phyloP scores from a whole-genome alignment of 2,797 vertebrate species.

The Rhinophrynus dorsalis region DNA sequence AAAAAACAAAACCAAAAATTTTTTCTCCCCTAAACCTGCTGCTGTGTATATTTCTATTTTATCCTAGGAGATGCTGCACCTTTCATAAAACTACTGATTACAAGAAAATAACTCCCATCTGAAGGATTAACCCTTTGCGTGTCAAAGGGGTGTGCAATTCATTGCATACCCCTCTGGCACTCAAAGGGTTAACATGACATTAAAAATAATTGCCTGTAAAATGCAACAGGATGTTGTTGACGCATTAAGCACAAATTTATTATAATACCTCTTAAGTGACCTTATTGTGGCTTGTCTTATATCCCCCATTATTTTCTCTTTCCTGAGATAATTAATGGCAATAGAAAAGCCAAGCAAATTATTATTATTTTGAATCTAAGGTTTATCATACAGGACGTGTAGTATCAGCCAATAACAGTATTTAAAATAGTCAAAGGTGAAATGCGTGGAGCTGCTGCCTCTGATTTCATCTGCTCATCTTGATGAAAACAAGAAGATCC shows the following conservation, averaged over 20 bases:
- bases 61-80: too few relatives aligned
- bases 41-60: too few relatives aligned
- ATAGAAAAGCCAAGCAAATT: not conserved
- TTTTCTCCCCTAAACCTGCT: too few relatives aligned
- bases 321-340: not conserved
- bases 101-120: too few relatives aligned
- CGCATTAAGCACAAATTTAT: constrained; percentile 5
- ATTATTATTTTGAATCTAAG: constrained; percentile 23
- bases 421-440: too few relatives aligned
- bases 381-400: constrained; percentile 13
- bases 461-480: not conserved
- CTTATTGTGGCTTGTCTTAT: not conserved
- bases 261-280: not conserved
- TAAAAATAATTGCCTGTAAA: not conserved
- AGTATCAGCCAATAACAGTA: constrained; percentile 15
- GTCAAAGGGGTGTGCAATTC: too few relatives aligned
- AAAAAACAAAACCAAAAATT: too few relatives aligned
- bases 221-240: not conserved
- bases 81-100: too few relatives aligned
- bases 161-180: too few relatives aligned
- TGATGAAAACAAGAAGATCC: not conserved
- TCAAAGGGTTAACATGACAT: too few relatives aligned
- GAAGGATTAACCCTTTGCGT: too few relatives aligned
- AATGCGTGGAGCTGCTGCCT: not conserved
- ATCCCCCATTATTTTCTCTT: not conserved